Evolutionary conservation across 2,888 invertebrate species (phyloP).

Genomic region (Eupithecia inturbata): DNA sequence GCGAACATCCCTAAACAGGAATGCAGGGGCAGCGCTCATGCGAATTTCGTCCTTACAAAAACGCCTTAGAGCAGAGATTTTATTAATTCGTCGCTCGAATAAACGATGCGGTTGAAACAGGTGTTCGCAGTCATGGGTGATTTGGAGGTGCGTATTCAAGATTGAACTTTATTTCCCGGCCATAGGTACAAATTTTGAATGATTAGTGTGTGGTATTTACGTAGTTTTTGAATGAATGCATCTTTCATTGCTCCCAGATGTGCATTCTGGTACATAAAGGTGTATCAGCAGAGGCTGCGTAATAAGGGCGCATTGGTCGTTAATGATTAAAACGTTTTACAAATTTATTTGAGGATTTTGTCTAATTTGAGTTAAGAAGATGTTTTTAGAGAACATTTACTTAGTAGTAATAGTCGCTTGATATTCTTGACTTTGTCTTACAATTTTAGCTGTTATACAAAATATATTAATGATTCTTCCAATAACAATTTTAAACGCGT

Average conservation of each 20-base stretch:
- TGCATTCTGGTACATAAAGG: constrained; percentile 75
- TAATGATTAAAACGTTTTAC: constrained; percentile 61
- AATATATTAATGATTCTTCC: too few species aligned
- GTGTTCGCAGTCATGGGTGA: constrained; percentile 75
- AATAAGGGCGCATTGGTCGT: constrained; percentile 75
- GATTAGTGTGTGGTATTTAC: constrained; percentile 35
- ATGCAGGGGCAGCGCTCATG: constrained; percentile 59
- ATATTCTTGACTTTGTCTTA: constrained; percentile 1
- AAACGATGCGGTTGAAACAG: constrained; percentile 80
- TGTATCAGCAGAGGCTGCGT: constrained; percentile 71
- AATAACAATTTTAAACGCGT: too few species aligned
- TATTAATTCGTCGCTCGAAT: constrained; percentile 49
- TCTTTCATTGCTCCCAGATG: constrained; percentile 81
- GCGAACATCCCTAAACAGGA: constrained; percentile 82
- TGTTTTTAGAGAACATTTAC: not conserved
- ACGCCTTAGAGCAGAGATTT: constrained; percentile 36
- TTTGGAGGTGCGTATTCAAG: constrained; percentile 31
- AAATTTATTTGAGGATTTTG: constrained; percentile 45
- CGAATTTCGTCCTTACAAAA: constrained; percentile 49
- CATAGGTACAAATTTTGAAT: constrained; percentile 45
- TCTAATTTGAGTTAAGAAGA: not conserved
- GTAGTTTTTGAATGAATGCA: constrained; percentile 49
- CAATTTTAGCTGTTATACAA: too few species aligned
- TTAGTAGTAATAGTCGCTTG: not conserved
- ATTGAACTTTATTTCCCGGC: constrained; percentile 18